These are phyloP conservation scores for Clivina fossor DNA, from an alignment of 2,888 invertebrate genomes.

Conservation along the genomic window DNA sequence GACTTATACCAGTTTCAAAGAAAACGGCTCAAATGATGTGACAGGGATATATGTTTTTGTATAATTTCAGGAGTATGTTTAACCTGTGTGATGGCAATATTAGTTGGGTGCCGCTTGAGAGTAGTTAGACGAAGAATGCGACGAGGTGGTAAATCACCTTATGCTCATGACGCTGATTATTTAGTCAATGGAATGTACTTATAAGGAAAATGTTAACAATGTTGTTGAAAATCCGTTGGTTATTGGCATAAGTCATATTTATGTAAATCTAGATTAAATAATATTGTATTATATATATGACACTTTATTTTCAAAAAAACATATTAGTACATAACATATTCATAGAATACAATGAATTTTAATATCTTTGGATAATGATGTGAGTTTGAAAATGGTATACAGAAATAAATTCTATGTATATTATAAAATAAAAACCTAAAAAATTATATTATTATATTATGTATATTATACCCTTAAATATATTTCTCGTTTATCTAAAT, in stretches of 20 bases:
- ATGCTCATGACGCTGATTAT: conserved; percentile 94
- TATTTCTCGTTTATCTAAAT: conserved; percentile 23
- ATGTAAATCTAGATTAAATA: conserved; percentile 33
- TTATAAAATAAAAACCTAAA: conserved; percentile 32
- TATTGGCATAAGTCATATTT: conserved; percentile 6
- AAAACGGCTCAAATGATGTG: no score
- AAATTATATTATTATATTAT: conserved; percentile 4
- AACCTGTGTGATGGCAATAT: conserved; percentile 75
- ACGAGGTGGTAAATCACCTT: conserved; percentile 76
- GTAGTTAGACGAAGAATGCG: conserved; percentile 73
- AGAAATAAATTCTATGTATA: conserved; percentile 35
- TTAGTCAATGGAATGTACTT: conserved; percentile 98
- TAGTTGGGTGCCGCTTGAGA: conserved; percentile 81
- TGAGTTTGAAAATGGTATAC: conserved; percentile 29
- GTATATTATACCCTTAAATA: conserved; percentile 27
- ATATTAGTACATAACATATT: conserved; percentile 35
- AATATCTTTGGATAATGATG: conserved; percentile 34
- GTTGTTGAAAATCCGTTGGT: conserved; percentile 21
- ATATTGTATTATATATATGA: no score
- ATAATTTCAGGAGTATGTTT: conserved; percentile 68
- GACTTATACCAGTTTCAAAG: no score
- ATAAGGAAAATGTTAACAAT: conserved; percentile 53
- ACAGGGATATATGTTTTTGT: background rate
- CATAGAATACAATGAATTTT: conserved; percentile 35
- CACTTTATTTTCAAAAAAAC: conserved; percentile 35